Base-by-base conservation (phyloP, 2,888 invertebrate genomes). In the Artemia sp. region DNA sequence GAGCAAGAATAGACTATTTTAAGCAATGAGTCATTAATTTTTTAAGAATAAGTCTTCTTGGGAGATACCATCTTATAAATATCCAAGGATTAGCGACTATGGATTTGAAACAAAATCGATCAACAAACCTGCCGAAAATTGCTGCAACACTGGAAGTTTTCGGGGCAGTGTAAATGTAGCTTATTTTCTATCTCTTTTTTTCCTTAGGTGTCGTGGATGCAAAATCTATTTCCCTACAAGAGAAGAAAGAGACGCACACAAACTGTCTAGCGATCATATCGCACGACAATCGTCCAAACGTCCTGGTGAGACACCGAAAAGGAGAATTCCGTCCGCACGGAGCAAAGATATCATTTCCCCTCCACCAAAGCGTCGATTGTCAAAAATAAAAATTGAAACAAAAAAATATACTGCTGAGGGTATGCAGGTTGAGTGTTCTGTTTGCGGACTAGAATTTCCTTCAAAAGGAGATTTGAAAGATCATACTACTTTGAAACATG, bases 181-280 rank as follows among this genome's bases (percentile, higher is more conserved):
- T 38, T 38, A 38, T 38, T 38, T 38, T 38, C 38, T 38, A 6
- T 38, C 38, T 38, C 38, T 58, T 8, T 58, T 58, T 58, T 58
- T 8, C 24, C 24, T 19, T 24, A 58, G 64, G 64, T 58, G 64
- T 24, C n/a, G 64, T n/a, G 64, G 64, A 19, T 58, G 64, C 64
- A 58, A 58, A 58, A 19, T 58, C 64, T 58, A 58, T 24, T 58
- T 58, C 24, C 14, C 14, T 58, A 19, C 64, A 19, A n/a, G 64
- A 11, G 64, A 58, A 10, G 64, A 58, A n/a, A 9, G 64, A 8
- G 64, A 58, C 64, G 24, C 24, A n/a, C 64, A 58, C 64, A 58
- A 58, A 9, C 64, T 19, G 10, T 58, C 64, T n/a, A n/a, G 14
- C 9, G 64, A 58, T 19, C 64, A 58, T 10, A 58, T 58, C 14